Evolutionary conservation across 2,888 invertebrate genomes (phyloP), one percentile per base, ranked within the genome.

Genomic region (Pachycephus smyrnensis): DNA sequence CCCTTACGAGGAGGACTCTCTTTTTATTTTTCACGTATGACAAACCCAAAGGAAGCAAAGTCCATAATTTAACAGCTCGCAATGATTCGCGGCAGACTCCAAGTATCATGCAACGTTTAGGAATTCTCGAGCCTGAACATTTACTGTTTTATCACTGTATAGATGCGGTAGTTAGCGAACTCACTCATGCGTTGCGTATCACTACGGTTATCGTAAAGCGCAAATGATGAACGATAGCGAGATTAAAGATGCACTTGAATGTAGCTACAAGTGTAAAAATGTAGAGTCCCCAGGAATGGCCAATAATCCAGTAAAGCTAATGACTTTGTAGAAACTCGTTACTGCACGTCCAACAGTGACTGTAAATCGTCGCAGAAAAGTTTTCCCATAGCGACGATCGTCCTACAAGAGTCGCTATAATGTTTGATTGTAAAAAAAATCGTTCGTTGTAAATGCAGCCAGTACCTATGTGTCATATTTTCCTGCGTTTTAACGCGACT

Each of bases 31-130:
- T 55, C 23, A 55, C 55, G 55, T 55, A 55, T 55, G 9, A 9
- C 6, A 55, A 23, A 55, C 15, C 23, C 55, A 55, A 55, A 23
- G 55, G 55, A 55, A 55, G 55, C 55, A 55, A 55, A 55, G 23
- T 9, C 23, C 23, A 23, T 55, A 23, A 23, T 23, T 55, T 9
- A 2, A 55, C 23, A 9, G 15, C 9, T 9, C 76, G 74, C 31
- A 79, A 79, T 75, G 79, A 79, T 76, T 73, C 69, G 68, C 76
- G 80, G 80, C 79, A 79, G 76, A 77, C 76, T 73, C 80, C 79
- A 69, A 79, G 77, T 76, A 76, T 83, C 79, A 76, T 79, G 83
- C 80, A 83, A 82, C 77, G 82, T 85, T 83, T 79, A 86, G 81
- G 82, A 83, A 81, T 6, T 78, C 76, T 75, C 79, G 75, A 77